Evolutionary conservation across 2,888 invertebrate species (phyloP), one percentile per base, ranked within the genome.

Genomic region (Mimachlamys varia): DNA sequence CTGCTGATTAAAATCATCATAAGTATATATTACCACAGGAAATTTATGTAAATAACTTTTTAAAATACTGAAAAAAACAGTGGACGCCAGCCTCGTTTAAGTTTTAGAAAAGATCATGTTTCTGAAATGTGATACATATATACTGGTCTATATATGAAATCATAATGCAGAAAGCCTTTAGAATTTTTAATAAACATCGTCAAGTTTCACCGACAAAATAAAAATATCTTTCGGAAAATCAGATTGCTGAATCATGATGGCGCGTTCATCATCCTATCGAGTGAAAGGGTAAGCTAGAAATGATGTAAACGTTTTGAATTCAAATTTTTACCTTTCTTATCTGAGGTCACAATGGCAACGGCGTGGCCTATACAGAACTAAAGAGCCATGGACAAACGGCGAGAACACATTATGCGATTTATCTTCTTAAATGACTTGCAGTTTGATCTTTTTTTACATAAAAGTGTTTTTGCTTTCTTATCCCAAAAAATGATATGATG

Each of bases 231-330:
- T 13, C 4, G 55, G 19, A 55, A 55, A 55, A 55, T 55, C n/a
- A 76, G 27, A 76, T 76, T 76, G 76, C 76, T 76, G 76, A 76
- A 76, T 76, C 76, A 76, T 15, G 76, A 2, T 33, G 76, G 27
- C 22, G 55, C 17, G 44, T 44, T 62, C 22, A 62, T 76, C 33
- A 27, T 76, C 76, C 4, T 76, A 27, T 33, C 27, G 22, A 27
- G 33, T 17, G 33, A 76, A 76, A 76, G 22, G 13, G 58, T n/a
- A n/a, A n/a, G n/a, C n/a, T n/a, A n/a, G n/a, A n/a, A n/a, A 58
- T 58, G 76, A 76, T 76, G 76, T 13, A 76, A 33, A 76, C 33
- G 76, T 76, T 76, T 76, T 76, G 76, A 76, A 76, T 76, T 76
- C 27, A 76, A 33, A 76, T 76, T 76, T 76, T 12, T 33, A 27